Conservation (phyloP, 1,140 invertebrate genomes). For the Panagrolaimus sp. region DNA sequence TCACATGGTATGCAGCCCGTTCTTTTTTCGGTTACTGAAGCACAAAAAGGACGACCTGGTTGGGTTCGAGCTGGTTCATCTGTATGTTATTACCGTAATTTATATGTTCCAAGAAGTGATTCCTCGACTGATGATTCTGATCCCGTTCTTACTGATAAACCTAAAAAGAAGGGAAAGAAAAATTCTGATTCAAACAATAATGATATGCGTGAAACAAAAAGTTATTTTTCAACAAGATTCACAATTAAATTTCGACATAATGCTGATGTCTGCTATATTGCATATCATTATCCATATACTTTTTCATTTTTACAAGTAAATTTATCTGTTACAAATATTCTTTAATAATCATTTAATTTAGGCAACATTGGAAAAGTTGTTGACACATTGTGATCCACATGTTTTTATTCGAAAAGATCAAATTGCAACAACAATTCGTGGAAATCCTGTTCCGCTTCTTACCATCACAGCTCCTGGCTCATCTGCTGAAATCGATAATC, state of each 20-base stretch:
- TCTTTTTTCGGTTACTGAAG: constrained; percentile 74
- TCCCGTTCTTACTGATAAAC: constrained; percentile 35
- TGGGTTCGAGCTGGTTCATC: constrained; percentile 72
- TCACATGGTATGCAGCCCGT: constrained; percentile 86
- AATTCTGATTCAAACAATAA: background rate
- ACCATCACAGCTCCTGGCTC: constrained; percentile 73
- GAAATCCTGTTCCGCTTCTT: constrained; percentile 74
- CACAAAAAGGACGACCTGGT: constrained; percentile 65
- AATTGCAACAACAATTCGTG: constrained; percentile 73
- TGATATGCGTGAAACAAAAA: constrained; percentile 56
- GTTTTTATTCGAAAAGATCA: constrained; percentile 66
- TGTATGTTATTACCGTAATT: constrained; percentile 73
- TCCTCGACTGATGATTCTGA: constrained; percentile 13
- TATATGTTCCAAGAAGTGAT: constrained; percentile 50
- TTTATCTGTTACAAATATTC: constrained; percentile 31
- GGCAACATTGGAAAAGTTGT: constrained; percentile 60
- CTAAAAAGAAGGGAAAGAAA: constrained; percentile 22
- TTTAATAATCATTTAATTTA: constrained; percentile 67
- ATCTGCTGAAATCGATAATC: constrained; percentile 66
- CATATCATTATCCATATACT: constrained; percentile 93
- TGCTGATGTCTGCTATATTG: constrained; percentile 83
- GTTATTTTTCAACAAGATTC: constrained; percentile 83
- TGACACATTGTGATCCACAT: constrained; percentile 19
- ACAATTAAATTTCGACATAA: constrained; percentile 82
- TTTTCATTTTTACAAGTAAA: constrained; percentile 71